These are phyloP conservation scores for Apomyelois bistriatella DNA, from an alignment of 2,888 invertebrate genomes.

Conservation along the genomic window DNA sequence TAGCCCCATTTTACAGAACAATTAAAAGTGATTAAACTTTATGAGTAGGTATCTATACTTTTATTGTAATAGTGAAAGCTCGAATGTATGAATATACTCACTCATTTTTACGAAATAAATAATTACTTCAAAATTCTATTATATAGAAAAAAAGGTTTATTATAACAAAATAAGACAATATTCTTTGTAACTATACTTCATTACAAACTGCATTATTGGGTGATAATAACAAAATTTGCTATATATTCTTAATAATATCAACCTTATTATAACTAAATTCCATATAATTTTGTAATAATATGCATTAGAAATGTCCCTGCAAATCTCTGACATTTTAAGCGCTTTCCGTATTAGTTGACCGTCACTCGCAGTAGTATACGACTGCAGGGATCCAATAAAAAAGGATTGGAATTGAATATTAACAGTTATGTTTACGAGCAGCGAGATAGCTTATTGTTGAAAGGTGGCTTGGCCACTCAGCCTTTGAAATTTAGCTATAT, in stretches of 20 bases:
- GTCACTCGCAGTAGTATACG: slow-evolving; percentile 21
- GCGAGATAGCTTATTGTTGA: slow-evolving; percentile 13
- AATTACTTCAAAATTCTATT: not conserved
- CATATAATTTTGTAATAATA: slow-evolving; percentile 21
- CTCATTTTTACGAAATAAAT: too few relatives aligned
- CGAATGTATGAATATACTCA: too few relatives aligned
- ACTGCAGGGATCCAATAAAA: slow-evolving; percentile 17
- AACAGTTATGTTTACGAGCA: slow-evolving; percentile 14
- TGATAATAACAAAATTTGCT: slow-evolving; percentile 4
- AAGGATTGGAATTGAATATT: slow-evolving; percentile 20
- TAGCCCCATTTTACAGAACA: too few relatives aligned
- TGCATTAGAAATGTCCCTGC: slow-evolving; percentile 24
- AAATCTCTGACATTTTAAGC: slow-evolving; percentile 15
- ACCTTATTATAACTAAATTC: slow-evolving; percentile 4
- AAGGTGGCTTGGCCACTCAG: slow-evolving; percentile 9
- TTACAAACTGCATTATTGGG: not conserved
- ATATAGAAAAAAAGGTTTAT: not conserved
- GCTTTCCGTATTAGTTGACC: slow-evolving; percentile 20
- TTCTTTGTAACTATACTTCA: not conserved
- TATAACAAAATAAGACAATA: too few relatives aligned
- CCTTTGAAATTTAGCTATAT: slow-evolving; percentile 5
- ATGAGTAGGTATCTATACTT: too few relatives aligned
- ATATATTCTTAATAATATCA: not conserved
- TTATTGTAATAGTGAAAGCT: too few relatives aligned
- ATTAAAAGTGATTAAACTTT: too few relatives aligned